These are phyloP conservation scores for Mellilla xanthometata DNA, from an alignment of 2,888 invertebrate genomes.

Conservation along the genomic window DNA sequence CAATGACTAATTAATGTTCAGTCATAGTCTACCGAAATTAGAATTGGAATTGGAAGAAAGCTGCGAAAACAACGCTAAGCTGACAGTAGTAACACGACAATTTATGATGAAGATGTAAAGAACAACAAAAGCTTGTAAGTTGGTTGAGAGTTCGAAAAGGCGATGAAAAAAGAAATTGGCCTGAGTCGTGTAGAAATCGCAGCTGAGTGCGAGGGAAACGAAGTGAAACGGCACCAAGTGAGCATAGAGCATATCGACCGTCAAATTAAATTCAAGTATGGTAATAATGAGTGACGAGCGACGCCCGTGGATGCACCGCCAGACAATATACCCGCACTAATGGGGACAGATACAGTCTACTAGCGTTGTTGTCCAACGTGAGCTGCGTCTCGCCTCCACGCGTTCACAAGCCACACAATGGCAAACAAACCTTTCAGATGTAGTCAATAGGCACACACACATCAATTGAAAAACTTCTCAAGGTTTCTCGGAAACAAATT, in stretches of 20 bases:
- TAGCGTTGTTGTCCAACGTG: neutral
- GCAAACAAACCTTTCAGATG: no score
- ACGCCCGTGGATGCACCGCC: slow-evolving; percentile 30
- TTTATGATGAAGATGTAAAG: no score
- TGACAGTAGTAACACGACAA: no score
- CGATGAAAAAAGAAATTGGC: slow-evolving; percentile 57
- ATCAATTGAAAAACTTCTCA: neutral
- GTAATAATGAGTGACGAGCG: slow-evolving; percentile 45
- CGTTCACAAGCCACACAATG: no score
- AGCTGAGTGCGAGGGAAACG: slow-evolving; percentile 60
- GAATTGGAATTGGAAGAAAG: neutral
- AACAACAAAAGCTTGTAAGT: slow-evolving; percentile 20
- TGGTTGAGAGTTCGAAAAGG: slow-evolving; percentile 36
- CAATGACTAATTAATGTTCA: neutral
- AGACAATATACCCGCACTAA: slow-evolving; percentile 23
- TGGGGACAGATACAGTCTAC: slow-evolving; percentile 16
- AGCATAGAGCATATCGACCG: slow-evolving; percentile 70
- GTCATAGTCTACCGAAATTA: neutral
- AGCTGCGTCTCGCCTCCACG: no score
- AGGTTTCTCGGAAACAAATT: neutral
- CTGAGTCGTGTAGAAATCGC: slow-evolving; percentile 62
- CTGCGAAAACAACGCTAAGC: neutral
- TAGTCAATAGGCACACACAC: no score
- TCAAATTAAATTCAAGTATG: slow-evolving; percentile 71
- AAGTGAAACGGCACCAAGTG: slow-evolving; percentile 69